Evolutionary conservation across 2,888 invertebrate genomes (phyloP).

Genomic region (Oxystoma pomonae): DNA sequence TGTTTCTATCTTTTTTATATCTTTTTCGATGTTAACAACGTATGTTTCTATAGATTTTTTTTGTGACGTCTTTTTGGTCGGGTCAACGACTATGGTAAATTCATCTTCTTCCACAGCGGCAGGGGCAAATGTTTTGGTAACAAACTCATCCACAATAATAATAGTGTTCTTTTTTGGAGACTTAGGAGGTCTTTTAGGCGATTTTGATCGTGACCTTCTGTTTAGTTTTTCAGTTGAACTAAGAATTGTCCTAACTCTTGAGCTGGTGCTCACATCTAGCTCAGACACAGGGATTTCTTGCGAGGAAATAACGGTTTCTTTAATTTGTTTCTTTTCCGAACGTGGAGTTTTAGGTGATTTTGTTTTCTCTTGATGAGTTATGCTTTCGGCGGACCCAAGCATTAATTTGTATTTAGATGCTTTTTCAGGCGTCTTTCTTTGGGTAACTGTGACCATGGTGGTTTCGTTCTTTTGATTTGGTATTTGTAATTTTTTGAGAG

Average conservation of each 20-base stretch:
- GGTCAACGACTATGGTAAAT: slow-evolving; percentile 40
- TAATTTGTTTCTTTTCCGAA: slow-evolving; percentile 12
- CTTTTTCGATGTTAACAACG: slow-evolving; percentile 36
- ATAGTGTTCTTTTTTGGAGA: slow-evolving; percentile 31
- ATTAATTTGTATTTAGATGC: slow-evolving; percentile 13
- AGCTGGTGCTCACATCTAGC: background rate
- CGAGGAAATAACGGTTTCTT: slow-evolving; percentile 4
- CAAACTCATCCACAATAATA: slow-evolving; percentile 37
- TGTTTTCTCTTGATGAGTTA: background rate
- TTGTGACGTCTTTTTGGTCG: slow-evolving; percentile 35
- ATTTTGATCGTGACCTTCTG: background rate
- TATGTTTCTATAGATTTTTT: slow-evolving; percentile 38
- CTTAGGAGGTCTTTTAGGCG: slow-evolving; percentile 14
- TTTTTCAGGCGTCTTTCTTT: slow-evolving; percentile 20
- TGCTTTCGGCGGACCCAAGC: background rate
- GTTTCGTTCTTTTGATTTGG: background rate
- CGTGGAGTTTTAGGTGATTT: slow-evolving; percentile 4
- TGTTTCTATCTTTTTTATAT: slow-evolving; percentile 34
- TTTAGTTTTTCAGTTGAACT: background rate
- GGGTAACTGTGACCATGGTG: slow-evolving; percentile 22
- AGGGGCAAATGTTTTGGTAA: slow-evolving; percentile 40
- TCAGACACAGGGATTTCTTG: background rate
- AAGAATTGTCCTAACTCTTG: background rate
- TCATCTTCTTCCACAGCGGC: slow-evolving; percentile 40
- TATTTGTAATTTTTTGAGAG: slow-evolving; percentile 9